Evolutionary conservation across 2,797 vertebrate species (phyloP).

Genomic region (Rhynchotus rufescens): DNA sequence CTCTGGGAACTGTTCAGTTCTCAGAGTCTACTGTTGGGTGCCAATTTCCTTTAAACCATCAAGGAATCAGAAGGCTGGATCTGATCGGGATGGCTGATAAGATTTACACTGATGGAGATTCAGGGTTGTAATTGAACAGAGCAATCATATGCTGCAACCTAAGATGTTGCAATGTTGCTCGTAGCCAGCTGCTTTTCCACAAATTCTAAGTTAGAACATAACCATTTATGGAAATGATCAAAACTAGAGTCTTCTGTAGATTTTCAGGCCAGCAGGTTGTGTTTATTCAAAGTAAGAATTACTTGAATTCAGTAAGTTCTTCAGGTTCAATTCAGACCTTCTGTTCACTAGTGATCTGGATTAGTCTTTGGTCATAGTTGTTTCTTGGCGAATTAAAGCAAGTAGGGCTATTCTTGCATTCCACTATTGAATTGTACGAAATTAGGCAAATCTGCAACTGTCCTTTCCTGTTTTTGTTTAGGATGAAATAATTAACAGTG

Average conservation of each 20-base stretch:
- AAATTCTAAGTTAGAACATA: background rate
- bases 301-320: background rate
- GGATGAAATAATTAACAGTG: background rate
- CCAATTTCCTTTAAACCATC: background rate
- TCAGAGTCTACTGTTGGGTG: background rate
- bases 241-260: background rate
- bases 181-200: background rate
- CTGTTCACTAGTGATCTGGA: too few relatives aligned
- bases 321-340: background rate
- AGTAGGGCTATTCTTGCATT: background rate
- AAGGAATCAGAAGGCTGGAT: background rate
- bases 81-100: background rate
- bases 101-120: background rate
- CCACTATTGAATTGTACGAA: too few relatives aligned
- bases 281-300: background rate
- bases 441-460: background rate
- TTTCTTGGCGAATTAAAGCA: background rate
- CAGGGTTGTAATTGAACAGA: background rate
- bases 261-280: background rate
- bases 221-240: background rate
- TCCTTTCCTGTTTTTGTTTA: background rate
- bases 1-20: background rate
- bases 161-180: background rate
- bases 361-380: background rate
- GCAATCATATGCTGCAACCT: background rate